Base-by-base conservation (phyloP, 2,888 invertebrate species). In the Ypsolopha sequella region DNA sequence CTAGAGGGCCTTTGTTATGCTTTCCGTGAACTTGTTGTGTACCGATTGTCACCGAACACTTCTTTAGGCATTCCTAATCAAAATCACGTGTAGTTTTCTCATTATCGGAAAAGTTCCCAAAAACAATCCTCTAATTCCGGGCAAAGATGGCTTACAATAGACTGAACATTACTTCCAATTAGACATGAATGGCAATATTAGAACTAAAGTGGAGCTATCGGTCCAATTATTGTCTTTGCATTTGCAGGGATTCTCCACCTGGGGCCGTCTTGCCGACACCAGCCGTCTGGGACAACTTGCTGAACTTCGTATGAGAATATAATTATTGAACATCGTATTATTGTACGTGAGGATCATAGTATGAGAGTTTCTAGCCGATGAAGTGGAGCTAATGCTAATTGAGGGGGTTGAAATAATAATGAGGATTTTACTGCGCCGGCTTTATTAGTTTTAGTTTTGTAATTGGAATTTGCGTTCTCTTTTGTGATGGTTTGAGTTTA, bases 281-380 rank as follows among this genome's bases (percentile, higher is more conserved):
- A 24, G 47, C 45, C 53, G 47, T 53, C 50, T 24, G 50, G 53
- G 50, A 43, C 38, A 45, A 51, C 36, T 51, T 45, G 24, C 41
- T 6, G 43, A 50, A 50, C 34, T 48, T 51, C 46, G 41, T 50
- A 41, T 35, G 50, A 50, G 51, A 14, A 41, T n/a, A 50, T 53
- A 53, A 53, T 53, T 53, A 53, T 53, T 51, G 53, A 53, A 53
- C 49, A 46, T 51, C 50, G 41, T 48, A 53, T 53, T 51, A 51
- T 51, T 51, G 51, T 36, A 45, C 43, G 50, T 43, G 43, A 35
- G 50, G 43, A 41, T 47, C 36, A 45, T 45, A 33, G 33, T 45
- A 34, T 36, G 47, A 36, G 36, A 47, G 1, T 36, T 48, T 38
- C 14, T 8, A 36, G 11, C 4, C 36, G 48, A 48, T 48, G 48